Conservation (phyloP, 2,797 vertebrate genomes). For the Anabas testudineus region DNA sequence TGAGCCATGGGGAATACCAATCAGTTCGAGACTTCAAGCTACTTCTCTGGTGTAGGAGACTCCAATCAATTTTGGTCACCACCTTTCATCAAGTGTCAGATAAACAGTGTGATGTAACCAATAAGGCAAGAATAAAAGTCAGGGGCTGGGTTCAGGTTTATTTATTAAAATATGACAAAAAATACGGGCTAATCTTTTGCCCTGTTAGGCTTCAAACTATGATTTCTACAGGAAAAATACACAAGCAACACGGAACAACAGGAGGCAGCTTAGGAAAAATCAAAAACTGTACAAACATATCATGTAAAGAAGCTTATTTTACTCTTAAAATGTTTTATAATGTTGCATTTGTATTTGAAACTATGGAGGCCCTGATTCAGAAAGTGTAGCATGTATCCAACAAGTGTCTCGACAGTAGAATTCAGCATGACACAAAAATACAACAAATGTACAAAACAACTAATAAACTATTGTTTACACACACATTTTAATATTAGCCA, state of each 20-base stretch:
- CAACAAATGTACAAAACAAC: neutral
- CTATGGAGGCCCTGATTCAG: conserved; percentile 10
- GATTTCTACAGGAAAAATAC: conserved; percentile 6
- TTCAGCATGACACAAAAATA: conserved; percentile 17
- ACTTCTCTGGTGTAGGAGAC: neutral
- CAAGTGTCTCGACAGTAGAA: neutral
- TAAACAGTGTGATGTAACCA: conserved; percentile 7
- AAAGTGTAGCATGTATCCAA: conserved; percentile 1
- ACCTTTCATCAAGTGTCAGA: conserved; percentile 16
- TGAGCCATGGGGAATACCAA: conserved; percentile 39
- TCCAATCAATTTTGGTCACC: neutral
- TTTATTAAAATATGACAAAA: conserved; percentile 46
- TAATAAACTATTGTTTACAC: neutral
- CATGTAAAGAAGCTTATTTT: neutral
- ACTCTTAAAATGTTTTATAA: neutral
- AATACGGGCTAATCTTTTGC: neutral
- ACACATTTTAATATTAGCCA: neutral
- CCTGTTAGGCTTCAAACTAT: neutral
- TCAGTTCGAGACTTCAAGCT: conserved; percentile 17
- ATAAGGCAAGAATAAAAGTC: neutral
- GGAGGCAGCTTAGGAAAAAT: neutral
- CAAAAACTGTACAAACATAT: conserved; percentile 17
- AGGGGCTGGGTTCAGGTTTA: neutral
- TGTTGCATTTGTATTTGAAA: neutral
- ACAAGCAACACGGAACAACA: neutral